Evolutionary conservation across 2,113 vertebrate genomes (phyloP), one percentile per base, ranked within the genome.

Genomic region (Cygnus atratus): DNA sequence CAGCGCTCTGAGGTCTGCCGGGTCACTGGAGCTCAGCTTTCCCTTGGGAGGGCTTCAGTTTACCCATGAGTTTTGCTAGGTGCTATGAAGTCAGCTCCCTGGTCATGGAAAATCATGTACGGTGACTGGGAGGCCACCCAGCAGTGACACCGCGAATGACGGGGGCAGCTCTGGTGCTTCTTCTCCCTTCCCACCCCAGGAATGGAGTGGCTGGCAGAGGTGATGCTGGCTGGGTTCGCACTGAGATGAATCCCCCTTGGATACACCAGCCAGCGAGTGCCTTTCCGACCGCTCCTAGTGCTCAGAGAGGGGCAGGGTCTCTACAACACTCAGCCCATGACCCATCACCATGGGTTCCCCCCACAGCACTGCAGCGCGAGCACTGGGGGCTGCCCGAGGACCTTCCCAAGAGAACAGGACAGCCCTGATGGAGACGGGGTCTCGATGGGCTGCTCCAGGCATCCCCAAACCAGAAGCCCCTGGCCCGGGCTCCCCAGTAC

Each of bases 21-120:
- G 72, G 68, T 86, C 63, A 84, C 58, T 52, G 62, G 66, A 89
- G 91, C 91, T 94, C 87, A 94, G 81, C 59, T 96, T 88, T 95
- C 92, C 50, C 41, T 44, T 33, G 50, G 14, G 50, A 65, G 13
- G 62, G 35, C 62, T n/a, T 80, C 37, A 28, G 25, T 66, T n/a
- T 55, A 33, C 39, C 88, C 63, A 8, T 1, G 22, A 25, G 74
- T 75, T 95, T 92, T 59, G 61, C 58, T 74, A 84, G 70, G 21
- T 59, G 73, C 93, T 95, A 62, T 90, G 87, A 83, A 73, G 87
- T 29, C 31, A 33, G 62, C 33, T 66, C 37, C 62, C 39, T 44
- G 48, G 41, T 80, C 48, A 26, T 31, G 50, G 39, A 80, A 55
- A 44, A 85, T 83, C 33, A 28, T 66, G 21, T 4, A 57, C 2